Conservation (phyloP, 2,888 invertebrate genomes). For the Limnephilus rhombicus region DNA sequence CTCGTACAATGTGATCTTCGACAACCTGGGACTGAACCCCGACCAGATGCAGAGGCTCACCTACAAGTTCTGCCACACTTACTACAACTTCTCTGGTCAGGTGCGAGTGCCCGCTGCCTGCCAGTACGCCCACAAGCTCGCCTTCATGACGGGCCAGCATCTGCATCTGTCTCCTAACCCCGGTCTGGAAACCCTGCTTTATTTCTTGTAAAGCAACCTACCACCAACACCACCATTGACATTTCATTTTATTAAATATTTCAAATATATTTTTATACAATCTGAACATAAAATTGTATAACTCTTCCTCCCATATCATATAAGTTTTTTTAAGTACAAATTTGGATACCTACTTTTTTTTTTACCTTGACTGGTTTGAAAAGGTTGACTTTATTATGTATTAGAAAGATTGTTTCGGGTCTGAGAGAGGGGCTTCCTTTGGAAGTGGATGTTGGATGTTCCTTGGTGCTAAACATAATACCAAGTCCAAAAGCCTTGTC, state of each 20-base stretch:
- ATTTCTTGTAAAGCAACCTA: constrained; percentile 55
- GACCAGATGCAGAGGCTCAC: constrained; percentile 91
- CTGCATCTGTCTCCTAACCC: constrained; percentile 53
- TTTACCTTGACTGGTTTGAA: background rate
- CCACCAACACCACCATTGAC: background rate
- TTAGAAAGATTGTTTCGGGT: background rate
- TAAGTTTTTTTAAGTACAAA: background rate
- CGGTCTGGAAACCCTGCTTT: constrained; percentile 47
- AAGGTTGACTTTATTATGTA: background rate
- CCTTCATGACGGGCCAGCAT: constrained; percentile 86
- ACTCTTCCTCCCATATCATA: background rate
- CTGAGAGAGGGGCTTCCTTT: background rate
- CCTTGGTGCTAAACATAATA: background rate
- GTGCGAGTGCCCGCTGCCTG: constrained; percentile 94
- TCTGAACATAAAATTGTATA: background rate
- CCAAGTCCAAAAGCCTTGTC: background rate
- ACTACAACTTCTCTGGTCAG: constrained; percentile 98
- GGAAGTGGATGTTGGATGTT: background rate
- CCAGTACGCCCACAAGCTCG: constrained; percentile 96
- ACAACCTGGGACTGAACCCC: constrained; percentile 83
- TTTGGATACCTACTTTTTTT: background rate
- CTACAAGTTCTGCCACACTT: constrained; percentile 94
- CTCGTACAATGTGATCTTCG: constrained; percentile 91
- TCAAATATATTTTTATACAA: constrained; percentile 6
- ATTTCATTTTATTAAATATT: background rate